Evolutionary conservation across 2,113 vertebrate genomes (phyloP).

Genomic region (Tyto alba): DNA sequence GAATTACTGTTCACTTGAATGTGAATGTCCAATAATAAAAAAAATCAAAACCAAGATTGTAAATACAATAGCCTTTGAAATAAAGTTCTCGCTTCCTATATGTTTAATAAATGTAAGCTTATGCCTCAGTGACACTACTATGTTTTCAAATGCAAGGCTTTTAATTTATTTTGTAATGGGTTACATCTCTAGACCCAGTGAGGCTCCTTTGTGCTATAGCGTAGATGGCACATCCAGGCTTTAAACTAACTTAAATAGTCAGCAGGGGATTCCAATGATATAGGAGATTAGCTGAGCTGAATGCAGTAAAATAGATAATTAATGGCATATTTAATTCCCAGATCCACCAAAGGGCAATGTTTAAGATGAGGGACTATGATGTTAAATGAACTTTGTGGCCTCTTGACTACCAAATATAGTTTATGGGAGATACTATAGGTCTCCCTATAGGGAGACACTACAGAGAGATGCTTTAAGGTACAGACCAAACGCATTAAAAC

Average conservation of each 20-base stretch:
- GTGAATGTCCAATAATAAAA: not conserved
- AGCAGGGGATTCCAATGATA: conserved; percentile 41
- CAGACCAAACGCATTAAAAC: not conserved
- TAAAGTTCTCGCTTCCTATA: not conserved
- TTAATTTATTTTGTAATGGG: not conserved
- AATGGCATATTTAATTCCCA: conserved; percentile 25
- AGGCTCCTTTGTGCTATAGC: conserved; percentile 25
- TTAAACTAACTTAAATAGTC: conserved; percentile 9
- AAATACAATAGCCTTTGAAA: not conserved
- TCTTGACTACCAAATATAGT: not conserved
- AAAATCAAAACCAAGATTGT: not conserved
- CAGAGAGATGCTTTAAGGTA: not conserved
- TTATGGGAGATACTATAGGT: not conserved
- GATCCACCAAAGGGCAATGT: not conserved
- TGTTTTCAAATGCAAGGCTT: conserved; percentile 19
- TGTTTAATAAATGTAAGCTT: not conserved
- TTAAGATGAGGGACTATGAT: conserved; percentile 2
- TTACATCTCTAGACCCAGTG: not conserved
- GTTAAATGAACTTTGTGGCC: conserved; percentile 21
- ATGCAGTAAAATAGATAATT: conserved; percentile 38
- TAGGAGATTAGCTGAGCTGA: conserved; percentile 15
- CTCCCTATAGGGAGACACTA: not conserved
- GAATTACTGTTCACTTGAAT: not conserved
- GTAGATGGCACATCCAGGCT: conserved; percentile 3
- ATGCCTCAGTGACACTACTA: not conserved